Evolutionary conservation across 2,888 invertebrate genomes (phyloP).

Genomic region (Argyresthia goedartella): DNA sequence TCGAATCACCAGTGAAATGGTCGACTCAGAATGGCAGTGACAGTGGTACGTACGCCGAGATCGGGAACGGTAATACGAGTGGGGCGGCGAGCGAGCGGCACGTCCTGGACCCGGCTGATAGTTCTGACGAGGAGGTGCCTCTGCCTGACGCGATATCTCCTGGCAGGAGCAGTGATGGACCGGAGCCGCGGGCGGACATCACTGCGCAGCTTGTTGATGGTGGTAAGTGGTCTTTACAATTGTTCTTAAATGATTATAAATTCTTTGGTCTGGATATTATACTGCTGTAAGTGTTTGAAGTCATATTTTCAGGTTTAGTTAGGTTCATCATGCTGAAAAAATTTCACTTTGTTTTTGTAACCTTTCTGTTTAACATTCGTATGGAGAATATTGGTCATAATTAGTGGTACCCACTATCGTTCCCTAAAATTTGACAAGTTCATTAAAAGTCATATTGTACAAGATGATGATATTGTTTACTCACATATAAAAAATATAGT

Average conservation of each 20-base stretch:
- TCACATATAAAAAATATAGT: too few species aligned
- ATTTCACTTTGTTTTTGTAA: too few species aligned
- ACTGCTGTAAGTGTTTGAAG: too few species aligned
- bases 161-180: conserved; percentile 60
- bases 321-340: too few species aligned
- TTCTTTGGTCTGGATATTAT: too few species aligned
- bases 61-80: conserved; percentile 53
- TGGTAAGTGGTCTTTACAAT: conserved; percentile 31
- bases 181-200: conserved; percentile 60
- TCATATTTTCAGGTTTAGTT: too few species aligned
- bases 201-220: conserved; percentile 59
- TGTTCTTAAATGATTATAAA: background rate
- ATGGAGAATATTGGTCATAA: too few species aligned
- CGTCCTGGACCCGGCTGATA: conserved; percentile 59
- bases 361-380: too few species aligned
- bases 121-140: conserved; percentile 62
- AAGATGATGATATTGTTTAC: too few species aligned
- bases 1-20: conserved; percentile 62
- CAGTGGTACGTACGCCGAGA: conserved; percentile 65
- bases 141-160: conserved; percentile 60
- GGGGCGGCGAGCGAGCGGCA: conserved; percentile 56
- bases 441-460: too few species aligned
- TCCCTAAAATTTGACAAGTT: too few species aligned
- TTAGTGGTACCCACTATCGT: too few species aligned
- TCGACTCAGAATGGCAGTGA: conserved; percentile 61